Base-by-base conservation (phyloP, 2,113 vertebrate genomes). In the Tonatia bakeri region DNA sequence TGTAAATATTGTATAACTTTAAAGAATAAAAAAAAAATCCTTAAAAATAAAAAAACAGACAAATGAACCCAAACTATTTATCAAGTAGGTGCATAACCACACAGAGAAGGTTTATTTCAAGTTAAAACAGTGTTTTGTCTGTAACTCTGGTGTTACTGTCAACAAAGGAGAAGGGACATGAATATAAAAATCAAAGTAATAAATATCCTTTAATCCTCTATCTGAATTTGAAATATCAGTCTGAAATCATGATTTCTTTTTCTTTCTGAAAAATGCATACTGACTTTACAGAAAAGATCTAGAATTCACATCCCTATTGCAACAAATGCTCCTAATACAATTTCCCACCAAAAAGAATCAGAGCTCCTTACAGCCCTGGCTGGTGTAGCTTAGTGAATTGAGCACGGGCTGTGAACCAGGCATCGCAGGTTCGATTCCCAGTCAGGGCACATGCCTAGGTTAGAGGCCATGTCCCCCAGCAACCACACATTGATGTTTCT, bases 41-140 rank as follows among this genome's bases (percentile, higher is more conserved):
- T 79, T 93, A 84, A 84, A 92, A 83, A 87, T 86, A 17, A 91
- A 79, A 79, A 59, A 75, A 81, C 11, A 93, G 3, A 86, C 31
- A 79, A 52, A 43, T 59, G 28, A 84, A 65, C 22, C 52, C 28
- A 15, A 81, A 52, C 40, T 92, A 69, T 31, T 83, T 67, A 59
- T 70, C 70, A 79, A 72, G n/a, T 26, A 81, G 82, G 33, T 59
- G 36, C 36, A 54, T 56, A 75, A 75, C 22, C 33, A 77, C 40
- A 80, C 24, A 90, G 33, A 81, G 14, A 80, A 85, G 5, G 47
- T 83, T 91, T 88, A 61, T 33, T 65, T 73, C 33, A 76, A 76
- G 33, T 92, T 90, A 80, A 89, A 89, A 82, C 12, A n/a, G 47
- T 43, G 40, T 56, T 56, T 81, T 56, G 47, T 82, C 36, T 56